These are phyloP conservation scores for Sesia bembeciformis DNA, from an alignment of 2,888 invertebrate genomes.

Conservation along the genomic window DNA sequence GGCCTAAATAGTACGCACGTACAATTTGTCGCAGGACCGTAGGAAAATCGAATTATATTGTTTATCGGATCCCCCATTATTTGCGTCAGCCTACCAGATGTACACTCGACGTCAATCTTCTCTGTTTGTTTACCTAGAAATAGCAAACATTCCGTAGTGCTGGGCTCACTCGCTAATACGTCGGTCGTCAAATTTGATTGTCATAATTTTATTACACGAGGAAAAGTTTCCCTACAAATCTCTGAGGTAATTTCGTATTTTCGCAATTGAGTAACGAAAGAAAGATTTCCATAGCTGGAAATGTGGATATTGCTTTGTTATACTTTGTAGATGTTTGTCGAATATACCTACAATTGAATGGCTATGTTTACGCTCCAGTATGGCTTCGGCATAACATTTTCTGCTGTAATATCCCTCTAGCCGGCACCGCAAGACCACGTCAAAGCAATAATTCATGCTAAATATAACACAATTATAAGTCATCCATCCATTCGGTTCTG, in stretches of 20 bases:
- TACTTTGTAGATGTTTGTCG: too few species aligned
- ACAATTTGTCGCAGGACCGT: constrained; percentile 52
- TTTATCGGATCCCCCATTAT: constrained; percentile 63
- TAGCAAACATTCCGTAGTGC: constrained; percentile 54
- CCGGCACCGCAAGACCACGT: constrained; percentile 43
- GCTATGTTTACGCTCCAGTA: too few species aligned
- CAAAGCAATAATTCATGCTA: constrained; percentile 72
- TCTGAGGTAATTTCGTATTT: constrained; percentile 25
- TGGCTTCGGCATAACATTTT: too few species aligned
- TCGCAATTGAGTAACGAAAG: not conserved
- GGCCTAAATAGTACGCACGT: not conserved
- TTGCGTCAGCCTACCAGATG: constrained; percentile 69
- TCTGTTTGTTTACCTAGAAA: constrained; percentile 68
- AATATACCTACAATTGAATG: too few species aligned
- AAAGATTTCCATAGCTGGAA: not conserved
- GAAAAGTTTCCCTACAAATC: constrained; percentile 7
- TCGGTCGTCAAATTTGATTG: constrained; percentile 57
- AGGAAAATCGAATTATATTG: constrained; percentile 67
- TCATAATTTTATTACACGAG: constrained; percentile 47
- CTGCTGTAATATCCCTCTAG: not conserved
- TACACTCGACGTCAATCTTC: constrained; percentile 69
- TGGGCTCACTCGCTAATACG: constrained; percentile 58
- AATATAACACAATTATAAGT: constrained; percentile 73
- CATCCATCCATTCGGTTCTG: constrained; percentile 65
- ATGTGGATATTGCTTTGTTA: too few species aligned